Base-by-base conservation (phyloP, 2,797 vertebrate genomes). In the Enteromius fasciolatus region DNA sequence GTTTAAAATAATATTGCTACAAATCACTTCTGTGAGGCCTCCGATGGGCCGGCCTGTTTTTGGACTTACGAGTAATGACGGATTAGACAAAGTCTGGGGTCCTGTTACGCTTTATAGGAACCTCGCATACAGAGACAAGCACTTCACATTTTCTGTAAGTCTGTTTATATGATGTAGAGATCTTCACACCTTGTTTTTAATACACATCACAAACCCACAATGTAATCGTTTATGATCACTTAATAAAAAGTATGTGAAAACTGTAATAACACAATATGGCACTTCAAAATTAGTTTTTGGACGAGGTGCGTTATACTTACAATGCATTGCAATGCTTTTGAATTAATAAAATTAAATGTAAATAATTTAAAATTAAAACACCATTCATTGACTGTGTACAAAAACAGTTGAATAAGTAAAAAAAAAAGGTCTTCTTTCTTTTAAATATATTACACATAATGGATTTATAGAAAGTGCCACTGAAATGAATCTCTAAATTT, bases 1-100 rank as follows among this genome's bases (percentile, higher is more conserved):
- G 87, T 83, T 84, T 75, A 75, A 81, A 87, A 85, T 18, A 28
- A 76, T 78, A 57, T 72, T 79, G 78, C 80, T 64, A 63, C 75
- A 77, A 81, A 88, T 78, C 76, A 70, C 64, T 70, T 63, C 36
- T 61, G 52, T 68, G 66, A 77, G 81, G 74, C 81, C 74, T 76
- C 50, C 9, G n/a, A 77, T 33, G 14, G 73, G 50, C 52, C 81
- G 25, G 74, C 52, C 20, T 70, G 73, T 70, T 76, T 76, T 76
- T 39, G 73, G 74, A 48, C 20, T 59, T 69, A 17, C 36, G 39
- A 69, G 50, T 59, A 77, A 83, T 69, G 81, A 83, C 14, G 52
- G 41, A 77, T 76, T 68, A 77, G 74, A 41, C 46, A 25, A 82
- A 61, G 23, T 61, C 39, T 63, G 8, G 18, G 64, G 52, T 70